Conservation (phyloP, 2,797 vertebrate genomes). For the Psittacula derbiana region DNA sequence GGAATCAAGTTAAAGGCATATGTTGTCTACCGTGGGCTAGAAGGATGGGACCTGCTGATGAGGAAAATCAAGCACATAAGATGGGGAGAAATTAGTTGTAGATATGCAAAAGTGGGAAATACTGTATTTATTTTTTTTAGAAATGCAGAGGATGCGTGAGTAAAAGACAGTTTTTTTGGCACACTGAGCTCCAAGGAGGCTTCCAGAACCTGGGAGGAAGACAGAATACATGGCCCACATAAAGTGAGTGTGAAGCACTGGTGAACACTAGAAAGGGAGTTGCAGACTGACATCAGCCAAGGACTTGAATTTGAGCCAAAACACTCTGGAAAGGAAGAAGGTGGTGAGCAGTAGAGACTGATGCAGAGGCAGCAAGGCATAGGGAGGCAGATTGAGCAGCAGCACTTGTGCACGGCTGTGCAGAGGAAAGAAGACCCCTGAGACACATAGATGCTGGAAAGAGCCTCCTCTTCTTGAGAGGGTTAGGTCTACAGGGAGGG, state of each 20-base stretch:
- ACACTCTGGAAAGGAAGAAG: not conserved
- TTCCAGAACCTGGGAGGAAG: constrained; percentile 21
- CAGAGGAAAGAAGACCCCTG: not conserved
- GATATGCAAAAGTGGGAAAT: constrained; percentile 4
- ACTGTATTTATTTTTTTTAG: not conserved
- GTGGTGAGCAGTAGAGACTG: not conserved
- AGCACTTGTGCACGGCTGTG: not conserved
- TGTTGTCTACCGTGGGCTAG: not conserved
- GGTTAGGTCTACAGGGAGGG: accelerated
- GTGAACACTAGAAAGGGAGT: constrained; percentile 29
- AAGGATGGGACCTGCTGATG: not conserved
- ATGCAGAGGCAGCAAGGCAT: not conserved
- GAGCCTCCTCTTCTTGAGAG: not conserved
- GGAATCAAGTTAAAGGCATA: not conserved
- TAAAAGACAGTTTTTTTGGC: constrained; percentile 49
- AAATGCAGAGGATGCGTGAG: constrained; percentile 38
- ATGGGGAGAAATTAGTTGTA: not conserved
- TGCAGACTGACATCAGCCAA: constrained; percentile 33
- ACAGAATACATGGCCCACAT: constrained; percentile 24
- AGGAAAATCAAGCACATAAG: not conserved
- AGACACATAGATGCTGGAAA: not conserved
- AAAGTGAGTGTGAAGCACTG: constrained; percentile 11
- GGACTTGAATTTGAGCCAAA: not conserved
- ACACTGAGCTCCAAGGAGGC: not conserved
- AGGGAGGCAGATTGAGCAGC: not conserved